Conservation (phyloP, 2,113 vertebrate species). For the Heterochromis multidens region DNA sequence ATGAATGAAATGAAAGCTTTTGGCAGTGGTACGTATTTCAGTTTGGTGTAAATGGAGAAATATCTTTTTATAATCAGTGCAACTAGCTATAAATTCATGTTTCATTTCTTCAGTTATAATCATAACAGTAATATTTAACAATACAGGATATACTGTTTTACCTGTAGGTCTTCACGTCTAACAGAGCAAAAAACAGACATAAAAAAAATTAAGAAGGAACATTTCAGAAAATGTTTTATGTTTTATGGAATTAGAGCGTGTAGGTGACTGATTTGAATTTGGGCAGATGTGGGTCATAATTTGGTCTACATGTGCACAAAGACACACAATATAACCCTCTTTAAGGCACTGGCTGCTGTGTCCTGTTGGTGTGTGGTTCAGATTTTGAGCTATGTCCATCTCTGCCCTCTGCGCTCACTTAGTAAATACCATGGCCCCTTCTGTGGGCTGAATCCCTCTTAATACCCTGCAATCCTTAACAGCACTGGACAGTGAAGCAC, state of each 20-base stretch:
- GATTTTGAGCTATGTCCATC: conserved; percentile 28
- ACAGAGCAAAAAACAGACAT: not conserved
- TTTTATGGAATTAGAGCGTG: not conserved
- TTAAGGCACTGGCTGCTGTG: not conserved
- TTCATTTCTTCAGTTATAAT: no score
- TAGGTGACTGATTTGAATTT: not conserved
- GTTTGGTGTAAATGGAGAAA: not conserved
- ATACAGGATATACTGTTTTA: no score
- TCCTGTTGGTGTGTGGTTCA: conserved; percentile 6
- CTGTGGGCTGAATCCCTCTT: conserved; percentile 40
- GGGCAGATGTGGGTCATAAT: not conserved
- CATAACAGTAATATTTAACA: no score
- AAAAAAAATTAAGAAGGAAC: not conserved
- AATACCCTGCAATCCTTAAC: conserved; percentile 41
- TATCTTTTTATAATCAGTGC: not conserved
- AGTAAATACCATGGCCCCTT: conserved; percentile 22
- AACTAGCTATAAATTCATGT: not conserved
- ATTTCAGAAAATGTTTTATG: not conserved
- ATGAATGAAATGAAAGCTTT: not conserved
- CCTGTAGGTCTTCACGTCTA: not conserved
- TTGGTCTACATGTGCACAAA: not conserved
- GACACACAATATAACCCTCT: not conserved
- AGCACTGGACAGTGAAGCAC: conserved; percentile 6
- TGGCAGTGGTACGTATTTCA: not conserved
- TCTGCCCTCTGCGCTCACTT: conserved; percentile 5